A percentile compares a stretch with the other conserved stretches of the same genome.
These are phyloP conservation scores for Brachyrhaphis roseni DNA, from an alignment of 2,797 vertebrate species.

Conservation along the genomic window DNA sequence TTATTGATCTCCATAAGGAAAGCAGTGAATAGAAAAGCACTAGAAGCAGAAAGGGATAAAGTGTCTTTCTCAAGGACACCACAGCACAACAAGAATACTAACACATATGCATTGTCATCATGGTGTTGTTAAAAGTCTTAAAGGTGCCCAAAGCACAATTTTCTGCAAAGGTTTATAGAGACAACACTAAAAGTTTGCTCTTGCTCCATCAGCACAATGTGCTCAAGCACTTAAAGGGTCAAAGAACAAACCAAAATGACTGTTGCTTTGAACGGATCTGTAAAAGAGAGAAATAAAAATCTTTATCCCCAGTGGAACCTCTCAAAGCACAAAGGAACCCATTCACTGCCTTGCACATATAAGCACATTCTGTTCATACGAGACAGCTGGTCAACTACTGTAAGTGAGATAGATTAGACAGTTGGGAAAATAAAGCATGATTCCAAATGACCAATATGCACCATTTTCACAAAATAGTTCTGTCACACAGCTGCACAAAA, in stretches of 20 bases:
- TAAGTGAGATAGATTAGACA: background rate
- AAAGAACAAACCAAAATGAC: background rate
- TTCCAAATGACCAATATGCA: background rate
- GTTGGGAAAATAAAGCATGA: background rate
- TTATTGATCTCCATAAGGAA: constrained; percentile 67
- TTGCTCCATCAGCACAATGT: constrained; percentile 1
- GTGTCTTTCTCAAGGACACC: constrained; percentile 53
- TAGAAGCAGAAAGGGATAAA: constrained; percentile 18
- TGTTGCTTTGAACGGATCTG: background rate
- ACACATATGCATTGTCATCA: constrained; percentile 4
- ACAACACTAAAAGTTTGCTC: background rate
- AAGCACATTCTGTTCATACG: background rate
- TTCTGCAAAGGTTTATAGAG: background rate
- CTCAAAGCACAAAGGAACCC: background rate
- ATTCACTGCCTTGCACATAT: background rate
- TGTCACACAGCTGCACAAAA: background rate
- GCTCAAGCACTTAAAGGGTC: background rate
- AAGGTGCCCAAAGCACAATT: background rate
- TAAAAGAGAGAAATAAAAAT: background rate
- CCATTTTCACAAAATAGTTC: background rate
- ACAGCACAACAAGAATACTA: constrained; percentile 5
- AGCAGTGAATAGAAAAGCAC: constrained; percentile 40
- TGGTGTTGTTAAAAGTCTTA: background rate
- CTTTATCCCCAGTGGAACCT: background rate
- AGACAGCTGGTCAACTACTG: background rate